Base-by-base conservation (phyloP, 2,113 vertebrate species). In the Epinephelus cyanopodus region DNA sequence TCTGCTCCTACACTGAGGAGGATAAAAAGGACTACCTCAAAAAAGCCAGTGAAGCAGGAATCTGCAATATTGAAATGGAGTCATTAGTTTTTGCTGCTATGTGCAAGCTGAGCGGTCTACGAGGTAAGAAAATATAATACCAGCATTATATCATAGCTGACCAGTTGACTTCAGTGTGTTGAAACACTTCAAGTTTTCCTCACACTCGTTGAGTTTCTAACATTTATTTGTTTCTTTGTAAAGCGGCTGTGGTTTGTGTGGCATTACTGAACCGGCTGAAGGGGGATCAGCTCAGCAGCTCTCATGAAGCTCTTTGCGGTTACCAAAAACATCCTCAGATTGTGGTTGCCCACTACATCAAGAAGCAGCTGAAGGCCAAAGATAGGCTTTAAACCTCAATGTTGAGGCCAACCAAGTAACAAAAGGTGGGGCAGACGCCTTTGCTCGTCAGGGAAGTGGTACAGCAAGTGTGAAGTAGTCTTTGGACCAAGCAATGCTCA, bases 41-140 rank as follows among this genome's bases (percentile, higher is more conserved):
- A 1, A 92, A 95, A 37, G 98, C 97, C 67, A 95, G 93, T 6
- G 92, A 95, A 0, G 96, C 96, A 0, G 97, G 97, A 1, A 86
- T 99, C 37, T 94, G 96, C 75, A 99, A 99, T 83, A 99, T 99
- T 0, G 98, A 99, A 92, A 99, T 99, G 97, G 98, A 99, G 73
- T 97, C 97, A 0, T 95, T 96, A 0, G 97, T 96, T 53, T 97
- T 99, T 88, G 97, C 97, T 2, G 95, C 97, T 19, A 97, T 99
- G 96, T 99, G 98, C 89, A 96, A 96, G 33, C 92, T 96, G 39
- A 97, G 97, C 0, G 95, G 95, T 54, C 77, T 99, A 23, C 93
- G 76, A 96, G 98, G 98, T 99, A 92, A 71, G 78, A 83, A 39
- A 60, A 47, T 10, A 27, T 11, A 29, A 14, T 7, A 37, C 42